Base-by-base conservation (phyloP, 2,797 vertebrate genomes). In the Poeciliopsis paucimaculata region DNA sequence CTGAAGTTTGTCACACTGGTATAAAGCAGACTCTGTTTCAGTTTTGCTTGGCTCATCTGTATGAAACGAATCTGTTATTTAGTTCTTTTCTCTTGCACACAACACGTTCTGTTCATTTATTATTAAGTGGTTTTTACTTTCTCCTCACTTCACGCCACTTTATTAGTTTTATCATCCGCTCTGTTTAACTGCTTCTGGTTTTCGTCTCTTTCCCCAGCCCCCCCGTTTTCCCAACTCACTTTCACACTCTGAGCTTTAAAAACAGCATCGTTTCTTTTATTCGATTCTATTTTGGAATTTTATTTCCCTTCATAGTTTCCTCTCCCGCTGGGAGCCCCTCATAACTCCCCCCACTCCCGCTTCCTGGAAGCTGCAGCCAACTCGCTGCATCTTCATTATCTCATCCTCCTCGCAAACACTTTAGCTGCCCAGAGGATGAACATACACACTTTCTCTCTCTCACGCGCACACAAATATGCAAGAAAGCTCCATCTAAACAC, bases 371-470 rank as follows among this genome's bases (percentile, higher is more conserved):
- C 85, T 36, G 47, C 79, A 84, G 77, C 83, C 78, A 77, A 73
- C 77, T 81, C 76, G 36, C 72, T 39, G 66, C 68, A 73, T 73
- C 88, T 83, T 84, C 86, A 81, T 88, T 72, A 84, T 82, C 78
- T 79, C 43, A 81, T 72, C 75, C 60, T 79, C 76, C 73, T 73
- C 73, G 76, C 83, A 87, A 88, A 89, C 85, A 88, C 79, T 80
- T 60, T 43, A 53, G 31, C 75, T 82, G 83, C 88, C 84, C 45
- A 10, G 39, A 86, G 77, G 79, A 77, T 64, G 73, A 51, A 64
- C 36, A 36, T 36, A 18, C 34, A 20, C 62, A 4, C 31, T n/a
- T 26, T 55, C 31, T 55, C 53, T 31, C 11, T 26, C 53, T 43
- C 9, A 39, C 28, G 34, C 47, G 79, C 10, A 41, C 28, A 46